Evolutionary conservation across 2,113 vertebrate genomes (phyloP).

Genomic region (Cyprinodon brontotheroides): DNA sequence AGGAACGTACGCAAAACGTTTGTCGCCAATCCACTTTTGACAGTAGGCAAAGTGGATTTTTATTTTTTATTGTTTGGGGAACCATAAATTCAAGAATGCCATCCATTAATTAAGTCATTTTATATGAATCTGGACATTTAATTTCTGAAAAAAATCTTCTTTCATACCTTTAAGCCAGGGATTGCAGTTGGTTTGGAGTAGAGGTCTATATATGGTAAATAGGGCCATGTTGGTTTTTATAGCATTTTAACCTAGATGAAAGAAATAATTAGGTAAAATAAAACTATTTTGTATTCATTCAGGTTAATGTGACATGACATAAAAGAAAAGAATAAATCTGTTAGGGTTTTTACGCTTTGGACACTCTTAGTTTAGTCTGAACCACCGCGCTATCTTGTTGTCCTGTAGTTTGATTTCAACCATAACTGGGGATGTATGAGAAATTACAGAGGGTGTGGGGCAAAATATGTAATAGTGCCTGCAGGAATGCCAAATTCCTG

Average conservation of each 20-base stretch:
- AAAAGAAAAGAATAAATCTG: neutral
- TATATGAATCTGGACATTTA: too few relatives aligned
- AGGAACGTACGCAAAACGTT: too few relatives aligned
- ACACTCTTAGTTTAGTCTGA: conserved; percentile 57
- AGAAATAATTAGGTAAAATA: neutral
- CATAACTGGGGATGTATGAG: conserved; percentile 40
- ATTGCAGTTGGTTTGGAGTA: too few relatives aligned
- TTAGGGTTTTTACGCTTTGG: neutral
- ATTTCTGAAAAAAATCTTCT: too few relatives aligned
- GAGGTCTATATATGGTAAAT: too few relatives aligned
- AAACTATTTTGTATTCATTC: neutral
- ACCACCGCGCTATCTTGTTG: conserved; percentile 59
- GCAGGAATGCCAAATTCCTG: conserved; percentile 64
- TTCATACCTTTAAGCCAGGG: too few relatives aligned
- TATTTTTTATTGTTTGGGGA: too few relatives aligned
- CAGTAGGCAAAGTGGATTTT: too few relatives aligned
- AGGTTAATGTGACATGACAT: neutral
- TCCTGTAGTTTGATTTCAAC: conserved; percentile 51
- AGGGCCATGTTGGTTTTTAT: too few relatives aligned
- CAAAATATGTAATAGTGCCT: conserved; percentile 57
- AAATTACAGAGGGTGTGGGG: conserved; percentile 30
- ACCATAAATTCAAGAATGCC: too few relatives aligned
- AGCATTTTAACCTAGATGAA: neutral
- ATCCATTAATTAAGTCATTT: too few relatives aligned
- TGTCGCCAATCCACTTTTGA: too few relatives aligned